Conservation (phyloP, 1,140 invertebrate species). For the Drosophila parabipectinata region DNA sequence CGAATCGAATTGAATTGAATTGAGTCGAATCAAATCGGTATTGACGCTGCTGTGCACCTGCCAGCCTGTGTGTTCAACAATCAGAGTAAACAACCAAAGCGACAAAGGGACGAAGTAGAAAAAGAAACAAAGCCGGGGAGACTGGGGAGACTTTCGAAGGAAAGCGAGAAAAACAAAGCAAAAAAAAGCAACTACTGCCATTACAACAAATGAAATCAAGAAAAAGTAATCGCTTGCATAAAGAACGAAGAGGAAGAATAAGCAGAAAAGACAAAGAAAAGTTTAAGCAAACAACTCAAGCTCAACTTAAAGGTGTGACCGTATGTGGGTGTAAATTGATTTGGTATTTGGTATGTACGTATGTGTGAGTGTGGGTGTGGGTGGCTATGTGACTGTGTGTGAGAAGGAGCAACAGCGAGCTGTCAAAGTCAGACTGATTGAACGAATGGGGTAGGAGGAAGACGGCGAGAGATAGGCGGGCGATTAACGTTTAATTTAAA, state of each 20-base stretch:
- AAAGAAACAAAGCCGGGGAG: slow-evolving; percentile 15
- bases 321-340: slow-evolving; percentile 12
- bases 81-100: slow-evolving; percentile 48
- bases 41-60: slow-evolving; percentile 55
- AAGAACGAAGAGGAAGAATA: slow-evolving; percentile 17
- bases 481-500: slow-evolving; percentile 67
- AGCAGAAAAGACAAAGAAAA: slow-evolving; percentile 48
- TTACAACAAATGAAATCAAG: slow-evolving; percentile 47
- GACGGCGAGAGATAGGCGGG: slow-evolving; percentile 36
- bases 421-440: slow-evolving; percentile 38
- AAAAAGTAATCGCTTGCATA: slow-evolving; percentile 26
- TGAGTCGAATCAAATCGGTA: slow-evolving; percentile 16
- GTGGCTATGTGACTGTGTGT: not conserved
- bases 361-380: slow-evolving; percentile 1
- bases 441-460: slow-evolving; percentile 9
- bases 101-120: slow-evolving; percentile 10
- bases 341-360: slow-evolving; percentile 3
- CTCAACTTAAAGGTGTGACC: slow-evolving; percentile 49
- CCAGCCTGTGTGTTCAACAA: slow-evolving; percentile 52
- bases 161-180: slow-evolving; percentile 11
- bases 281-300: slow-evolving; percentile 55
- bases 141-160: not conserved
- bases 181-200: slow-evolving; percentile 1
- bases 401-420: slow-evolving; percentile 31
- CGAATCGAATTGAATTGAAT: not conserved